phyloP scores from a whole-genome alignment of 2,113 vertebrate species.

The Deroptyus accipitrinus region DNA sequence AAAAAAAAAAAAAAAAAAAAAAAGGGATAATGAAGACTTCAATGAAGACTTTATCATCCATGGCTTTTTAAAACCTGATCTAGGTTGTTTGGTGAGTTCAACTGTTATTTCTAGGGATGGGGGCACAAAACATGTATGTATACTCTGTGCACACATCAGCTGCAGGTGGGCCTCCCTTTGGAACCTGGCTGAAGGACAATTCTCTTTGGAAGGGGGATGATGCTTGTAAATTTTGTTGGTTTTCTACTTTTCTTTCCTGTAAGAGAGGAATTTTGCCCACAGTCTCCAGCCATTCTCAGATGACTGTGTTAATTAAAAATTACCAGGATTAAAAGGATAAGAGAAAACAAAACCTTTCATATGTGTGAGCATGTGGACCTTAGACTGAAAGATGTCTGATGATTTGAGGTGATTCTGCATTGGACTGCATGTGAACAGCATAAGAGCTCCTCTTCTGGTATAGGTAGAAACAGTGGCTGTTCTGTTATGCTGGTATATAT shows the following conservation, averaged over 20 bases:
- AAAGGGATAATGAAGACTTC: not conserved
- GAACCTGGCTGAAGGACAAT: not conserved
- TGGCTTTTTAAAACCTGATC: not conserved
- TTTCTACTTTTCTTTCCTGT: not conserved
- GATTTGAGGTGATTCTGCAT: not conserved
- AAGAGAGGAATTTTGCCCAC: not conserved
- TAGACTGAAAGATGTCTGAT: not conserved
- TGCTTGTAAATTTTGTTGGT: not conserved
- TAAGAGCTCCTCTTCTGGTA: not conserved
- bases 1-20: not conserved
- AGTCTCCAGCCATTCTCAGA: not conserved
- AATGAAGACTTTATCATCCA: not conserved
- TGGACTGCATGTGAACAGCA: not conserved
- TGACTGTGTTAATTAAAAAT: not conserved
- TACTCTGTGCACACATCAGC: no score
- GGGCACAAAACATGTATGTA: not conserved
- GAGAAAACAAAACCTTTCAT: not conserved
- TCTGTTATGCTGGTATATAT: not conserved
- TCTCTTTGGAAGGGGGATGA: not conserved
- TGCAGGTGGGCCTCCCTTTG: rapidly evolving
- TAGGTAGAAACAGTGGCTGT: not conserved
- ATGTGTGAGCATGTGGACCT: not conserved
- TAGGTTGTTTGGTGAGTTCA: not conserved
- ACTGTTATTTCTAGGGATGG: not conserved
- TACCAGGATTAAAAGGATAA: not conserved